phyloP scores from a whole-genome alignment of 1,140 invertebrate genomes.

The Muscidifurax raptorellus region DNA sequence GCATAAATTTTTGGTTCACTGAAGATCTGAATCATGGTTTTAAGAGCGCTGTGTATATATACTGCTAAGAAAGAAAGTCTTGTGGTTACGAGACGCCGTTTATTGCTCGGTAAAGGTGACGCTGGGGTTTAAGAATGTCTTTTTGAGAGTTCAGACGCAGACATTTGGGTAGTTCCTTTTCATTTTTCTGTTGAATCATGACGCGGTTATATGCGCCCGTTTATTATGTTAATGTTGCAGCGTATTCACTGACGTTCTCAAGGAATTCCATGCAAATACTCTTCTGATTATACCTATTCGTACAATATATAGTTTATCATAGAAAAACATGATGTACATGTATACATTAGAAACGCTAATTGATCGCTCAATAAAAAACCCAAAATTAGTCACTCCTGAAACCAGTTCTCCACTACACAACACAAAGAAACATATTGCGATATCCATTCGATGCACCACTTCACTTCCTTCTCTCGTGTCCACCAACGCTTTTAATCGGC shows the following conservation, averaged over 20 bases:
- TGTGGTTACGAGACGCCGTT: neutral
- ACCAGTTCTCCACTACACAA: too few relatives aligned
- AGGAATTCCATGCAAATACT: too few relatives aligned
- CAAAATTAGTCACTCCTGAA: neutral
- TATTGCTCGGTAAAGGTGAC: constrained; percentile 8
- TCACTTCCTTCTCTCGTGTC: too few relatives aligned
- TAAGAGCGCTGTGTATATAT: too few relatives aligned
- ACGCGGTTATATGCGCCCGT: neutral
- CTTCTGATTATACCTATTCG: too few relatives aligned
- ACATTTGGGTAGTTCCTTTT: constrained; percentile 9
- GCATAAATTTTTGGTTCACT: too few relatives aligned
- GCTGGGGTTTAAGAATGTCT: constrained; percentile 29
- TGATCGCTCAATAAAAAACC: neutral
- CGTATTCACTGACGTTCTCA: too few relatives aligned
- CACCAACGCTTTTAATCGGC: too few relatives aligned
- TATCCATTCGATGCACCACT: too few relatives aligned
- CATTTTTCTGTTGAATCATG: constrained; percentile 4
- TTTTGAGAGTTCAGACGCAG: neutral
- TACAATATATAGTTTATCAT: too few relatives aligned
- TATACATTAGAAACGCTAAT: neutral
- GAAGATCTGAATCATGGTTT: constrained; percentile 12
- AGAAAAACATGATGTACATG: too few relatives aligned
- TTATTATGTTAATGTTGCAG: neutral
- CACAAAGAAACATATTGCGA: too few relatives aligned
- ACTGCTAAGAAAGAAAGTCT: constrained; percentile 18